A percentile compares a stretch with the other conserved stretches of the same genome.
phyloP scores from a whole-genome alignment of 2,888 invertebrate species.

The Pyrochroa serraticornis region DNA sequence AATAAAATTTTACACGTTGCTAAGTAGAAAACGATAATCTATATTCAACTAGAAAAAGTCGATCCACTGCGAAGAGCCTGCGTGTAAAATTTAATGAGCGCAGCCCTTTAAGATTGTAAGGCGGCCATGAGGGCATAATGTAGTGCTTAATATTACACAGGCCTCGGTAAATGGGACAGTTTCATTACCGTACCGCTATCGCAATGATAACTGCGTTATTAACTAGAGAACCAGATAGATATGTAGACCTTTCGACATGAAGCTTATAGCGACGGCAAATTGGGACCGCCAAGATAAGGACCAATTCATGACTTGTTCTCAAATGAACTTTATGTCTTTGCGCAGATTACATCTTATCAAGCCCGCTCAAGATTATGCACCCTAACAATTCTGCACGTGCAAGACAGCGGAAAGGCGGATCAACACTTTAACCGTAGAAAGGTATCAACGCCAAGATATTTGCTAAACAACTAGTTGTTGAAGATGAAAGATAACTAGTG shows the following conservation, averaged over 20 bases:
- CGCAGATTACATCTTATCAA: slow-evolving; percentile 22
- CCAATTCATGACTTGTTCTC: slow-evolving; percentile 36
- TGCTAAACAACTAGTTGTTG: no score
- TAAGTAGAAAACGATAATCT: slow-evolving; percentile 11
- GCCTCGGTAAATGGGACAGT: slow-evolving; percentile 51
- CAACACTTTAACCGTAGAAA: slow-evolving; percentile 1
- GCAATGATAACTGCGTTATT: slow-evolving; percentile 52
- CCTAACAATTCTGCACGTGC: no score
- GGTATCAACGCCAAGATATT: no score
- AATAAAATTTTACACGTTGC: slow-evolving; percentile 5
- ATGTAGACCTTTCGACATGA: slow-evolving; percentile 49
- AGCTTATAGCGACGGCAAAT: slow-evolving; percentile 41
- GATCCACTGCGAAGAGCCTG: slow-evolving; percentile 3
- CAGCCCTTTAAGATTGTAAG: slow-evolving; percentile 33
- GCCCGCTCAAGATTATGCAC: neutral
- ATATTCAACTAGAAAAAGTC: slow-evolving; percentile 3
- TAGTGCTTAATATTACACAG: slow-evolving; percentile 51
- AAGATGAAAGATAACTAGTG: no score
- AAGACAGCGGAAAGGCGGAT: neutral
- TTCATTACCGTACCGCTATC: slow-evolving; percentile 51
- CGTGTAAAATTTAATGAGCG: slow-evolving; percentile 38
- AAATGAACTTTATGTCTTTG: slow-evolving; percentile 37
- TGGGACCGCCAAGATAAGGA: slow-evolving; percentile 37
- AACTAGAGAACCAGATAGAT: slow-evolving; percentile 49
- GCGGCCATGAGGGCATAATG: slow-evolving; percentile 45